Conservation (phyloP, 2,797 vertebrate genomes). For the Taeniopygia guttata region DNA sequence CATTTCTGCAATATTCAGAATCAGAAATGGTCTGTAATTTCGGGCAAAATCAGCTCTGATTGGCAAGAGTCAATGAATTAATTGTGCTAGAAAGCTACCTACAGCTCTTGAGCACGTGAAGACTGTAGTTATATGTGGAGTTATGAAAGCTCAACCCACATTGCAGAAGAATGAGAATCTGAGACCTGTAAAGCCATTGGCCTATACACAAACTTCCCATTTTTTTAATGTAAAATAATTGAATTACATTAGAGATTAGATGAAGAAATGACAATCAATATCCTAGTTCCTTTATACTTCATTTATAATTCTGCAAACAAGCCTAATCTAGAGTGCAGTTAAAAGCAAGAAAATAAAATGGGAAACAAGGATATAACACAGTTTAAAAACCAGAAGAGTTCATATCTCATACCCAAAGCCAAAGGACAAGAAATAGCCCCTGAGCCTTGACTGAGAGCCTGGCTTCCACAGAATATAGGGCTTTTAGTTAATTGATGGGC, state of each 20-base stretch:
- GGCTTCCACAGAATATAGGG: not conserved
- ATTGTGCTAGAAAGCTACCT: not conserved
- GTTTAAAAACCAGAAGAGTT: not conserved
- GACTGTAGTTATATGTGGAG: not conserved
- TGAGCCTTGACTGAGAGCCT: not conserved
- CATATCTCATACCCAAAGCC: not conserved
- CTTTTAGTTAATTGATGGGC: not conserved
- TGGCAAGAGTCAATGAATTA: not conserved
- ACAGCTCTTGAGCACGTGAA: not conserved
- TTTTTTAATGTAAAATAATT: not conserved
- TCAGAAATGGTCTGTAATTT: not conserved
- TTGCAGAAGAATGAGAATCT: not conserved
- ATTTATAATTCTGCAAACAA: not conserved
- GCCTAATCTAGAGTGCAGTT: not conserved
- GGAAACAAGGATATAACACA: not conserved
- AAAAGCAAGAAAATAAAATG: not conserved
- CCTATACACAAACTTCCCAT: not conserved
- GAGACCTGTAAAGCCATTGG: not conserved
- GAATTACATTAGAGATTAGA: not conserved
- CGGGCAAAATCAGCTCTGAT: not conserved
- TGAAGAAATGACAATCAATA: not conserved
- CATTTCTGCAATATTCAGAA: not conserved
- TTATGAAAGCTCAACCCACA: not conserved
- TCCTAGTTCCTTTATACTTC: not conserved
- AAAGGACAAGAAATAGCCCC: not conserved